Evolutionary conservation across 2,113 vertebrate species (phyloP), one percentile per base, ranked within the genome.

Genomic region (Aptenodytes patagonicus): DNA sequence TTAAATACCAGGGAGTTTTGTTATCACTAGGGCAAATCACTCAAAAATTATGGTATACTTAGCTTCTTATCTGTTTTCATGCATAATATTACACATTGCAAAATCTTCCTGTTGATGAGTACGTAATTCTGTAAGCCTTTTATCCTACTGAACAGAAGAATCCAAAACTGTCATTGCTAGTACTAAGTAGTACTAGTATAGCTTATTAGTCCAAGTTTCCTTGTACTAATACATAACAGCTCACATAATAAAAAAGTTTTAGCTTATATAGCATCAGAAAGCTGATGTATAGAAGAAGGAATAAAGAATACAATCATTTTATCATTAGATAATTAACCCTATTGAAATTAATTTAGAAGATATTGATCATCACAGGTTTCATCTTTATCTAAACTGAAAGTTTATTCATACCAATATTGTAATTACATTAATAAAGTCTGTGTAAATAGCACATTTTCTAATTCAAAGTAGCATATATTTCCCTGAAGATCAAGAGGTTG

Each of bases 371-470:
- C 1, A 8, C 44, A 83, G 4, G 28, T 75, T 71, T 61, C 47
- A 46, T 21, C 82, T 92, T 91, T 36, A 91, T 57, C 6, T 90
- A 51, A 94, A 80, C 14, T 40, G 32, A 19, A 86, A 57, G 61
- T 65, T 93, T 69, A 79, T 79, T 83, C 40, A 70, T 54, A 73
- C 31, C 55, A 87, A 40, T 52, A 73, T 9, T 69, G 51, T 70
- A 95, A 73, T 66, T 87, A 90, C 76, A 66, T 70, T 87, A 96
- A 61, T 51, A 44, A 93, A 82, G 32, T 32, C 54, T 82, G 36
- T 40, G 31, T 64, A 93, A 96, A 96, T 42, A 93, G 73, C 86
- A 95, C 57, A 75, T 68, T 95, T 96, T 95, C 47, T 95, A 96
- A 97, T 52, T 90, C 71, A 77, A 87, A 85, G 61, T n/a, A 87